phyloP scores from a whole-genome alignment of 2,797 vertebrate genomes.

The Rhincodon typus region DNA sequence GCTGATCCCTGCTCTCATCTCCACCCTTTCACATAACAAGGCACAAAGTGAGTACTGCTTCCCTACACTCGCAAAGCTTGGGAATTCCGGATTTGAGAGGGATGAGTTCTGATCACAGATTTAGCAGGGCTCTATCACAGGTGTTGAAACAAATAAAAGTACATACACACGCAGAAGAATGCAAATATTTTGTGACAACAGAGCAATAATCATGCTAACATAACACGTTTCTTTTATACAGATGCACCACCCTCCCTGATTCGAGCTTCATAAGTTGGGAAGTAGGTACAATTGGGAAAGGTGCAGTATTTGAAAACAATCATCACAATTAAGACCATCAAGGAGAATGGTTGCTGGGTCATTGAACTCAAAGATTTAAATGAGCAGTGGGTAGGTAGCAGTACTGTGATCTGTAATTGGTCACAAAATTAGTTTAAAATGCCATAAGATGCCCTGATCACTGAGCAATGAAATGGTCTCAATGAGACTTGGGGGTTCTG shows the following conservation, averaged over 20 bases:
- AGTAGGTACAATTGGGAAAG: neutral
- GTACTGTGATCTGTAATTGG: neutral
- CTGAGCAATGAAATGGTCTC: neutral
- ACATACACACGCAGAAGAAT: neutral
- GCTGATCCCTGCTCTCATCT: neutral
- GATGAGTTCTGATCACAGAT: neutral
- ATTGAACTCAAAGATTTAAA: neutral
- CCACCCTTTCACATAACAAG: neutral
- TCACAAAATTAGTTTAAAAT: conserved; percentile 18
- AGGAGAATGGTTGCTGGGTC: neutral
- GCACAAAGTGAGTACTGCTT: conserved; percentile 18
- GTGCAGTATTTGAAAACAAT: neutral
- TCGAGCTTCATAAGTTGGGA: neutral
- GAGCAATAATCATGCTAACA: conserved; percentile 17
- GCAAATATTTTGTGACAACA: neutral
- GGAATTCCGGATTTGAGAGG: neutral
- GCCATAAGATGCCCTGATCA: neutral
- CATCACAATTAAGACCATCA: neutral
- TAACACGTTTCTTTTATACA: conserved; percentile 15
- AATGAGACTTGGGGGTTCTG: neutral
- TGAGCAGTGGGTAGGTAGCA: neutral
- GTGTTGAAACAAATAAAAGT: no score
- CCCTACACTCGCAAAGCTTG: neutral
- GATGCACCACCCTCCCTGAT: neutral
- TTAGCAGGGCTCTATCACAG: neutral